phyloP scores from a whole-genome alignment of 2,113 vertebrate species.

The Mixornis gularis region DNA sequence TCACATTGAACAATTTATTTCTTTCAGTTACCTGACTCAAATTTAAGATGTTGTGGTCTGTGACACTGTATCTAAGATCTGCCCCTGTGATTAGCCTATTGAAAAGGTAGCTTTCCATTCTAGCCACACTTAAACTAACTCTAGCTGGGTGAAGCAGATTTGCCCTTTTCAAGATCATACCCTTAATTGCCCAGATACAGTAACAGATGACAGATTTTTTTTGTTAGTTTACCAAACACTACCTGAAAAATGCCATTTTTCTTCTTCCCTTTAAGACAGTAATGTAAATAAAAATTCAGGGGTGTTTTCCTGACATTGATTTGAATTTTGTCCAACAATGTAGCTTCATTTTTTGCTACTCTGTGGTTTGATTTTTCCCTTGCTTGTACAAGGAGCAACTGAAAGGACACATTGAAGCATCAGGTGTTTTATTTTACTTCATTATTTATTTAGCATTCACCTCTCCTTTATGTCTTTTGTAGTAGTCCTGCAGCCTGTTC shows the following conservation, averaged over 20 bases:
- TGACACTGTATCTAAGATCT: background rate
- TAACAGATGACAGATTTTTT: background rate
- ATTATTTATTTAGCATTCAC: background rate
- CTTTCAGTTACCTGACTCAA: background rate
- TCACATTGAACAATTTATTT: background rate
- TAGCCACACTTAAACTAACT: background rate
- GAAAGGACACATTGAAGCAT: background rate
- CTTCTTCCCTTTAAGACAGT: background rate
- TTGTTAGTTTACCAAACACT: background rate
- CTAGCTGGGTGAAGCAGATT: background rate
- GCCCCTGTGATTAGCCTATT: background rate
- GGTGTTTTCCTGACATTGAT: background rate
- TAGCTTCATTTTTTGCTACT: background rate
- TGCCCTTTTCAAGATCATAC: background rate
- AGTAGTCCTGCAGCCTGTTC: background rate
- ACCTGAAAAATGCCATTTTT: background rate
- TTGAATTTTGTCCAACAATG: background rate
- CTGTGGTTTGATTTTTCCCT: background rate
- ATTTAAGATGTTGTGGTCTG: background rate
- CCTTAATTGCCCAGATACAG: background rate
- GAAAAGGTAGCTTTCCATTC: background rate
- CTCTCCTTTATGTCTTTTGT: background rate
- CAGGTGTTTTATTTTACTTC: background rate
- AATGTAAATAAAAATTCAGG: background rate
- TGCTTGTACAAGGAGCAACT: background rate